Conservation (phyloP, 1,140 invertebrate genomes). For the Drosophila kohkoa region DNA sequence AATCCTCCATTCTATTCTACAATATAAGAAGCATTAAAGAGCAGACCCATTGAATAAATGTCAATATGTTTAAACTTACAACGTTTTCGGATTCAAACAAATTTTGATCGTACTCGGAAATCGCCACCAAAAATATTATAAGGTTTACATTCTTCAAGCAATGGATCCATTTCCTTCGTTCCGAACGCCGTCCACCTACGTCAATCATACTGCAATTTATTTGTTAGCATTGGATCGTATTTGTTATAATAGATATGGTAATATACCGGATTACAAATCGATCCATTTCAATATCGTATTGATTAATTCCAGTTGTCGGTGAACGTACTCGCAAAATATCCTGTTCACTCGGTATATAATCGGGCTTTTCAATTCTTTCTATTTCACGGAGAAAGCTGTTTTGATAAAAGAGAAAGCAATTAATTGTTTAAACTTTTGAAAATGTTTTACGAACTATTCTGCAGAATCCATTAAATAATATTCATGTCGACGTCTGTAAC, state of each 20-base stretch:
- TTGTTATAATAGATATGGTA: not conserved
- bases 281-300: conserved; percentile 98
- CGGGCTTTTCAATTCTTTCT: conserved; percentile 93
- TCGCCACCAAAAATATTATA: conserved; percentile 98
- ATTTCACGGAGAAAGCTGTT: conserved; percentile 87
- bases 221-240: not conserved
- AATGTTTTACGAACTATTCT: conserved; percentile 94
- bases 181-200: conserved; percentile 98
- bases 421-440: not conserved
- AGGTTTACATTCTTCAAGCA: conserved; percentile 99
- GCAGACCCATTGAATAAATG: not conserved
- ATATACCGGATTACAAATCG: conserved; percentile 97
- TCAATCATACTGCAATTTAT: conserved; percentile 93
- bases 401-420: not conserved
- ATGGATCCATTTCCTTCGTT: conserved; percentile 99
- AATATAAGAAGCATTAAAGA: conserved; percentile 48
- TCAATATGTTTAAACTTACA: conserved; percentile 83
- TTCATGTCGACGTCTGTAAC: conserved; percentile 98
- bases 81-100: conserved; percentile 97
- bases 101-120: conserved; percentile 99
- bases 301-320: conserved; percentile 98
- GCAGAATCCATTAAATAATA: conserved; percentile 99
- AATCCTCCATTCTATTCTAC: conserved; percentile 99
- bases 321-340: conserved; percentile 98
- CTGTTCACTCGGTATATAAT: conserved; percentile 97